Evolutionary conservation across 2,797 vertebrate genomes (phyloP).

Genomic region (Nasua narica): DNA sequence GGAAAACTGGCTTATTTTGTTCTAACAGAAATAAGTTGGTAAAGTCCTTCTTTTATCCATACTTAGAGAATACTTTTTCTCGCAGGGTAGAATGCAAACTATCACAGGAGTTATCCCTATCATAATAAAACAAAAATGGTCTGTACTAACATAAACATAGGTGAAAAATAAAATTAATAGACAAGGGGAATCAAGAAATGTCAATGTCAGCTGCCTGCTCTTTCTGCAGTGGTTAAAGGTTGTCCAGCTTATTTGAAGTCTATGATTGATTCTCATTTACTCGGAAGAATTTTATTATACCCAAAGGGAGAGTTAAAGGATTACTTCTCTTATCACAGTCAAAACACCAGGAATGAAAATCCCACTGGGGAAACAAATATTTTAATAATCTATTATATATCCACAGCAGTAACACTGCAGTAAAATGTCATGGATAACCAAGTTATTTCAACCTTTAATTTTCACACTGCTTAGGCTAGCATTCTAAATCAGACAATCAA

Average conservation of each 20-base stretch:
- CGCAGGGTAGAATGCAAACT: background rate
- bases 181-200: background rate
- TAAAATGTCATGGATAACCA: conserved; percentile 57
- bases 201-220: background rate
- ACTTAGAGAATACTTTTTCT: background rate
- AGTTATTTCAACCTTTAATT: conserved; percentile 58
- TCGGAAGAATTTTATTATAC: conserved; percentile 57
- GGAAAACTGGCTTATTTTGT: background rate
- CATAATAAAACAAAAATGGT: background rate
- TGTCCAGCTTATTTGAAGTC: conserved; percentile 13
- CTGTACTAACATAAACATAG: background rate
- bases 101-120: background rate
- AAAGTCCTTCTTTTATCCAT: background rate
- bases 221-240: background rate
- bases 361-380: conserved; percentile 61
- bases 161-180: conserved; percentile 26
- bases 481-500: conserved; percentile 58
- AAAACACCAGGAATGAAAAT: conserved; percentile 60
- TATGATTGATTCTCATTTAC: conserved; percentile 57
- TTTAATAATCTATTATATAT: conserved; percentile 70
- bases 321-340: conserved; percentile 59
- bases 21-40: background rate
- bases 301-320: conserved; percentile 58
- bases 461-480: conserved; percentile 41
- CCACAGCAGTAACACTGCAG: conserved; percentile 30